Evolutionary conservation across 1,140 invertebrate species (phyloP).

Genomic region (Brevipalpus yothersi): DNA sequence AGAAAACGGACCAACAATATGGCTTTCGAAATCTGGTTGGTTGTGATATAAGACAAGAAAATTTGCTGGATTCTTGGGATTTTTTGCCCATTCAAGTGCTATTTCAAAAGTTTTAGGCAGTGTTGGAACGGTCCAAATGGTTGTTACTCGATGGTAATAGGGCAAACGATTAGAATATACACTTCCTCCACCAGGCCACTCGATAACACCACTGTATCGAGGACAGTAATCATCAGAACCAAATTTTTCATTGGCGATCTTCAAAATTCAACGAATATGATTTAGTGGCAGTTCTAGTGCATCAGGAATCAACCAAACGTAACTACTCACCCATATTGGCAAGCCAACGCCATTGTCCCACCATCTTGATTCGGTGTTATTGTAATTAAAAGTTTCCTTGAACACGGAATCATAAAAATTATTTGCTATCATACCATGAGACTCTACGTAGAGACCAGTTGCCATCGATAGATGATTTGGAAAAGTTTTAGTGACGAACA

Average conservation of each 20-base stretch:
- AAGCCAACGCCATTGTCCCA: conserved; percentile 12
- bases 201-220: not conserved
- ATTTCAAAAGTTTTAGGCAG: conserved; percentile 8
- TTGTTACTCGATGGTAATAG: not conserved
- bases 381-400: conserved; percentile 7
- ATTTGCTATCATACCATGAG: conserved; percentile 11
- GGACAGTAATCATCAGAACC: no score
- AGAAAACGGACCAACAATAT: conserved; percentile 10
- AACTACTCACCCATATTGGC: conserved; percentile 6
- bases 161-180: no score
- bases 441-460: conserved; percentile 22
- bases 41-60: conserved; percentile 11
- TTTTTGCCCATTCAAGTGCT: conserved; percentile 9
- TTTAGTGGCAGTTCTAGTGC: no score
- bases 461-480: conserved; percentile 52
- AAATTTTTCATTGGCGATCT: not conserved
- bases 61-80: conserved; percentile 10
- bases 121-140: not conserved
- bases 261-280: not conserved
- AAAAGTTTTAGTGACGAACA: conserved; percentile 48
- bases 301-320: no score
- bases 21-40: conserved; percentile 10
- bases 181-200: not conserved
- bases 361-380: conserved; percentile 9
- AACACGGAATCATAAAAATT: conserved; percentile 10